phyloP scores from a whole-genome alignment of 2,113 vertebrate genomes.

The Pituophis catenifer region DNA sequence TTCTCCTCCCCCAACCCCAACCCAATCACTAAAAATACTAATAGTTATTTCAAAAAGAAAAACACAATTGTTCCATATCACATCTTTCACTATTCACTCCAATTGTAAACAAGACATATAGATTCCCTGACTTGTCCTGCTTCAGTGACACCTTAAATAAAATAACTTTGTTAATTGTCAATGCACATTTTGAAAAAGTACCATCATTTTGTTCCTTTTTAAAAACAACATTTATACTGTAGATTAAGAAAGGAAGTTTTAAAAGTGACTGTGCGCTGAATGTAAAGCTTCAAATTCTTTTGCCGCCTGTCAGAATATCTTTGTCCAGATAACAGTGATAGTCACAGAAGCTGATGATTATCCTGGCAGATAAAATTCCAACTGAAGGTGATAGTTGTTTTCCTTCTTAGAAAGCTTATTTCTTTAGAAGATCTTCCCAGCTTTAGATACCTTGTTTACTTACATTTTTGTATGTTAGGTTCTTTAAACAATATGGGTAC shows the following conservation, averaged over 20 bases:
- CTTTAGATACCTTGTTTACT: slow-evolving; percentile 56
- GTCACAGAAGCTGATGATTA: slow-evolving; percentile 43
- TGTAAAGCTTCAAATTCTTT: slow-evolving; percentile 54
- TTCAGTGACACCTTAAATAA: slow-evolving; percentile 49
- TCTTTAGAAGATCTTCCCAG: slow-evolving; percentile 55
- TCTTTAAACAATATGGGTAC: slow-evolving; percentile 57
- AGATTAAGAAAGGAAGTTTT: slow-evolving; percentile 38
- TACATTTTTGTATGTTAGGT: slow-evolving; percentile 48
- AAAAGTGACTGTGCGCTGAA: slow-evolving; percentile 35
- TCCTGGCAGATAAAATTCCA: slow-evolving; percentile 50
- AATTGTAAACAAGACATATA: slow-evolving; percentile 73
- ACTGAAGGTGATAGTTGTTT: slow-evolving; percentile 45
- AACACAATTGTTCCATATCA: slow-evolving; percentile 60
- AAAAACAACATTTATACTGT: slow-evolving; percentile 26
- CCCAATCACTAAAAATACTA: slow-evolving; percentile 56
- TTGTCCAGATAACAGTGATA: slow-evolving; percentile 66
- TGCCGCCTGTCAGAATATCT: slow-evolving; percentile 41
- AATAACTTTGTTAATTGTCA: slow-evolving; percentile 45
- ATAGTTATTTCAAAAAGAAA: slow-evolving; percentile 56
- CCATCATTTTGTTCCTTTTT: slow-evolving; percentile 34
- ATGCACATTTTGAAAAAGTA: slow-evolving; percentile 40
- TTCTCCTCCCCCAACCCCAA: slow-evolving; percentile 44
- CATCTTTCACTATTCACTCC: slow-evolving; percentile 49
- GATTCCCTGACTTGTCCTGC: slow-evolving; percentile 66
- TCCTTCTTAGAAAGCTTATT: slow-evolving; percentile 65